Conservation (phyloP, 2,888 invertebrate species). For the Tubulanus polymorphus region DNA sequence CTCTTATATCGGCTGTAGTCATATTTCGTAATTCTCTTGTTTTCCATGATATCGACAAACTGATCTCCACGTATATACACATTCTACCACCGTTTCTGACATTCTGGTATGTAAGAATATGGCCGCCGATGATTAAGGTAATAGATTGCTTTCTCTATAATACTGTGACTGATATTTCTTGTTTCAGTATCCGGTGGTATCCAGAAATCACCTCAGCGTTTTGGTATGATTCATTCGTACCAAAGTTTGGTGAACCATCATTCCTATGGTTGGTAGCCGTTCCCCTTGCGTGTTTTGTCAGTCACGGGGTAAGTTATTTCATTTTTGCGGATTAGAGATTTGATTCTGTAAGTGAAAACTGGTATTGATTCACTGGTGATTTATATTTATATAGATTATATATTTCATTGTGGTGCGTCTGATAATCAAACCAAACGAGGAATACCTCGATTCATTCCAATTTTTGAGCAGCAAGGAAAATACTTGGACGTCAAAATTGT, state of each 20-base stretch:
- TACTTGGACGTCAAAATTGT: slow-evolving; percentile 21
- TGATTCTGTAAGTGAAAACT: too few relatives aligned
- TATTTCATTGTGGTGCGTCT: slow-evolving; percentile 30
- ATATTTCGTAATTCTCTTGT: slow-evolving; percentile 38
- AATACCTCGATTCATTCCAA: slow-evolving; percentile 30
- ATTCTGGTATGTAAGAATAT: slow-evolving; percentile 41
- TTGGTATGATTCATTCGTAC: slow-evolving; percentile 33
- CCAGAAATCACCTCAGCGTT: slow-evolving; percentile 29
- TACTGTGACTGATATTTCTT: too few relatives aligned
- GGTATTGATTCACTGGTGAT: too few relatives aligned
- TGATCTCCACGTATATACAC: slow-evolving; percentile 44
- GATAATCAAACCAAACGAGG: slow-evolving; percentile 26
- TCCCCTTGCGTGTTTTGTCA: slow-evolving; percentile 29
- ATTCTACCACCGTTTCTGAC: slow-evolving; percentile 35
- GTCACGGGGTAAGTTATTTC: slow-evolving; percentile 29
- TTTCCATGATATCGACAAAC: slow-evolving; percentile 41
- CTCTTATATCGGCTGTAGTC: slow-evolving; percentile 33
- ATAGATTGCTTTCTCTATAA: too few relatives aligned
- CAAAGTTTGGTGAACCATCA: slow-evolving; percentile 20
- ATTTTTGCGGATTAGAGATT: too few relatives aligned
- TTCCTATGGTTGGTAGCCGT: slow-evolving; percentile 29
- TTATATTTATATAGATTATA: slow-evolving; percentile 27
- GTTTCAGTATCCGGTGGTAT: slow-evolving; percentile 41
- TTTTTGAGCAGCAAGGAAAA: slow-evolving; percentile 30
- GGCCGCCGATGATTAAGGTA: too few relatives aligned